Percentiles rank a stretch among this genome's conserved stretches.
Conservation (phyloP, 2,888 invertebrate species). For the Melinopterus prodromus region DNA sequence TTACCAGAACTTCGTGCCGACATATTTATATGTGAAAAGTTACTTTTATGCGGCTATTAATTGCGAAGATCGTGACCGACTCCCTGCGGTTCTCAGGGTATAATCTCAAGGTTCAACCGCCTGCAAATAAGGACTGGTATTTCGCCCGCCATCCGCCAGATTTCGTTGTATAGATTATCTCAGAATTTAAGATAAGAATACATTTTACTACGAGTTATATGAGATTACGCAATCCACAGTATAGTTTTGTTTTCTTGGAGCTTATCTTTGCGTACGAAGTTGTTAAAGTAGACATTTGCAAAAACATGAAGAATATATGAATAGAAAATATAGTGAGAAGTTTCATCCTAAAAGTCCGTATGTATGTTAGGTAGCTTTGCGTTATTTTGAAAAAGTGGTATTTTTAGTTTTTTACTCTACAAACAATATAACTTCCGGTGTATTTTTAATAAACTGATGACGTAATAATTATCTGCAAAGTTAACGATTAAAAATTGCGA, state of each 20-base stretch:
- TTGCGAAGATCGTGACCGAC: not conserved
- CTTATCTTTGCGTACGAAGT: not conserved
- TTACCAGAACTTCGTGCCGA: not conserved
- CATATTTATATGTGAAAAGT: conserved; percentile 4
- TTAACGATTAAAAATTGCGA: too few species aligned
- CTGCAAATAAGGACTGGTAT: not conserved
- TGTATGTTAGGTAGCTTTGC: too few species aligned
- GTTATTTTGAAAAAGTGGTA: too few species aligned
- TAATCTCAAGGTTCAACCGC: not conserved
- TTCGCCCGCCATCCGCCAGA: not conserved
- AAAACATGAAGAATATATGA: too few species aligned
- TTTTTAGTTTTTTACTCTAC: too few species aligned
- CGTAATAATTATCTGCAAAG: too few species aligned
- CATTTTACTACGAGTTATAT: not conserved
- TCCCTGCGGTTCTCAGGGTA: not conserved
- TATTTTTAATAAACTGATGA: too few species aligned
- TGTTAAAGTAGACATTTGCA: too few species aligned
- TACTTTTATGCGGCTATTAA: not conserved
- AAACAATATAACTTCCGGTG: too few species aligned
- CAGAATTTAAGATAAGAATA: not conserved
- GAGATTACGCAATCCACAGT: not conserved
- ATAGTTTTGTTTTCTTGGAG: not conserved
- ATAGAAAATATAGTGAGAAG: too few species aligned
- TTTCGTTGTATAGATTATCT: not conserved
- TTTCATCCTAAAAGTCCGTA: too few species aligned